phyloP scores from a whole-genome alignment of 2,888 invertebrate species.

The Ommatoiulus sabulosus region DNA sequence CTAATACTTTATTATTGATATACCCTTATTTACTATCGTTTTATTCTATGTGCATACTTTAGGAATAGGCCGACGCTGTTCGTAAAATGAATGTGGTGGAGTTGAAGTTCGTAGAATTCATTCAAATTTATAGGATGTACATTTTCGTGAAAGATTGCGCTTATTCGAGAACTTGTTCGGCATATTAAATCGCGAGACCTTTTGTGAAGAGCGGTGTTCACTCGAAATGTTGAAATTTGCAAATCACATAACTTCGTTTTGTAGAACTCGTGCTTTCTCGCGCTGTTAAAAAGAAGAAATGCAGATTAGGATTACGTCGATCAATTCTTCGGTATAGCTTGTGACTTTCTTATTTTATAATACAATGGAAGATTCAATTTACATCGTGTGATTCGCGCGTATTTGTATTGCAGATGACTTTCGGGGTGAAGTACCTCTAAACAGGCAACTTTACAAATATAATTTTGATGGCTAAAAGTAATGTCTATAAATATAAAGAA shows the following conservation, averaged over 20 bases:
- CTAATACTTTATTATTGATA: neutral
- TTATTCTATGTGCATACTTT: neutral
- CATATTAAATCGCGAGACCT: constrained; percentile 15
- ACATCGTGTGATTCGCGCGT: too few relatives aligned
- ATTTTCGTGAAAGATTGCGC: neutral
- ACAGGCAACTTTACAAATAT: too few relatives aligned
- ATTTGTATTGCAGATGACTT: too few relatives aligned
- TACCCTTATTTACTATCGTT: neutral
- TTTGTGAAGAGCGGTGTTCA: neutral
- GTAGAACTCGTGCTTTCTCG: neutral
- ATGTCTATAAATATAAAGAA: too few relatives aligned
- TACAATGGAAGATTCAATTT: neutral
- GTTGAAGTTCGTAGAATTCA: neutral
- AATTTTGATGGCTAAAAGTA: too few relatives aligned
- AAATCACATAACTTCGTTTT: neutral
- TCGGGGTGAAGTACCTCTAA: too few relatives aligned
- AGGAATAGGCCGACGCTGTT: neutral
- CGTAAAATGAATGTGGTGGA: neutral
- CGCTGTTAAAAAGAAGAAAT: neutral
- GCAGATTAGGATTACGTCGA: neutral
- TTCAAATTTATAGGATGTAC: neutral
- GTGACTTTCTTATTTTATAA: neutral
- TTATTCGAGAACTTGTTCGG: neutral
- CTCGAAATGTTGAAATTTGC: neutral
- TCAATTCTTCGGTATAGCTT: neutral